Evolutionary conservation across 1,140 invertebrate species (phyloP).

Genomic region (Semibalanus balanoides): DNA sequence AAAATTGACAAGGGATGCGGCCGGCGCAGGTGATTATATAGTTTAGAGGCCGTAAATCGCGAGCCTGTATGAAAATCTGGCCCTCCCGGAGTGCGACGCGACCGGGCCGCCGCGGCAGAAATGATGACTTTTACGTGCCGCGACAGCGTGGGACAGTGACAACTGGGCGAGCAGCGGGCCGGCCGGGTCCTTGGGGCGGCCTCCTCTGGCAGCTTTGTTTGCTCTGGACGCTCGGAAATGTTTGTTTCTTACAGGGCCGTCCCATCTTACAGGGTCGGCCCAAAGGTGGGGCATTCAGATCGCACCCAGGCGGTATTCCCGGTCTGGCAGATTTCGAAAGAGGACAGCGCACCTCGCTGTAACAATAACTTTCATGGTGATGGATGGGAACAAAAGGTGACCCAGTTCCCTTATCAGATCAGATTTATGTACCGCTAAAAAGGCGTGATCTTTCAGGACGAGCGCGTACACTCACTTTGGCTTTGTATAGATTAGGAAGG

Average conservation of each 20-base stretch:
- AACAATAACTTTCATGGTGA: slow-evolving; percentile 2
- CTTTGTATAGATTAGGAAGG: neutral
- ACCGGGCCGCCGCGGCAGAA: neutral
- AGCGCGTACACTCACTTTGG: neutral
- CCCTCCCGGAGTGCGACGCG: no score
- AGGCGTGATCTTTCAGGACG: neutral
- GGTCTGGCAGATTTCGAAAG: neutral
- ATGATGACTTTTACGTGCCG: neutral
- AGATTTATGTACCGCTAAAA: neutral
- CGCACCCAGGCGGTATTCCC: neutral
- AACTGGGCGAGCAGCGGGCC: neutral
- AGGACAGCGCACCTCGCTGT: neutral
- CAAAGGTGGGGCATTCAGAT: neutral
- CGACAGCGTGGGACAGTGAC: neutral
- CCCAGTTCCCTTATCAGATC: neutral
- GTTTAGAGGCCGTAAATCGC: neutral
- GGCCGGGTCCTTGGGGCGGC: neutral
- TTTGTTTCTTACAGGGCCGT: neutral
- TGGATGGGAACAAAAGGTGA: neutral
- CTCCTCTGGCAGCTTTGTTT: neutral
- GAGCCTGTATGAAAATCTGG: neutral
- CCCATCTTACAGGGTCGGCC: no score
- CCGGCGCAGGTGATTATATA: neutral
- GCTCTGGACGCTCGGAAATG: neutral
- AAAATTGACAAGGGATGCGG: neutral